Evolutionary conservation across 2,888 invertebrate species (phyloP).

Genomic region (Philaethria dido): DNA sequence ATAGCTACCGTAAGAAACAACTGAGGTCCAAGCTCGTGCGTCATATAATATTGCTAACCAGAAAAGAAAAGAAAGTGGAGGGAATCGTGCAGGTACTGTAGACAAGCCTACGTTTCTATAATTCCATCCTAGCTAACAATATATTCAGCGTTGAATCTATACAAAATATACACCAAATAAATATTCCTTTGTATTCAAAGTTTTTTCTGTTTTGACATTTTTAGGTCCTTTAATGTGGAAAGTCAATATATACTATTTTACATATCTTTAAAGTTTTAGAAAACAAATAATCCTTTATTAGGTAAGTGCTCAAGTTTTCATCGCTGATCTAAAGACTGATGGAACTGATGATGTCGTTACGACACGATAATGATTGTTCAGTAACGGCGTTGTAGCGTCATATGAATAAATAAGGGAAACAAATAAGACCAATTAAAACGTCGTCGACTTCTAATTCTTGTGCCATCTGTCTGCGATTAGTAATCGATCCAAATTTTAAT

Average conservation of each 20-base stretch:
- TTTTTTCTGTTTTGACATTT: no score
- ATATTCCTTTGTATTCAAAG: no score
- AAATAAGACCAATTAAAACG: slow-evolving; percentile 46
- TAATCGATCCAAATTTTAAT: no score
- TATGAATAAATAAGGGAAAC: slow-evolving; percentile 50
- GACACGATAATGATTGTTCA: slow-evolving; percentile 50
- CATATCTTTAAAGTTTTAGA: not conserved
- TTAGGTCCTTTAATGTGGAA: not conserved
- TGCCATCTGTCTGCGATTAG: slow-evolving; percentile 33
- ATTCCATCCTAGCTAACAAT: no score
- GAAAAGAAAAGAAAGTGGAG: no score
- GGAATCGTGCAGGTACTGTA: no score
- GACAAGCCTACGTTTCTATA: no score
- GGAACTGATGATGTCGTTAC: slow-evolving; percentile 23
- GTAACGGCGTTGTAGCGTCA: slow-evolving; percentile 40
- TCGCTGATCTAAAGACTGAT: slow-evolving; percentile 39
- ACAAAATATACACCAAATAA: no score
- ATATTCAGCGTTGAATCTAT: no score
- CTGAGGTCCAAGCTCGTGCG: no score
- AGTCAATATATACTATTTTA: not conserved
- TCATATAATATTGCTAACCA: no score
- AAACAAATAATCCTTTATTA: slow-evolving; percentile 12
- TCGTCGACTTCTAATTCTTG: slow-evolving; percentile 44
- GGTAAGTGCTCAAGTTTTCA: slow-evolving; percentile 44
- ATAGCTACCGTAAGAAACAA: no score